Evolutionary conservation across 2,888 invertebrate genomes (phyloP).

Genomic region (Campaea margaritaria): DNA sequence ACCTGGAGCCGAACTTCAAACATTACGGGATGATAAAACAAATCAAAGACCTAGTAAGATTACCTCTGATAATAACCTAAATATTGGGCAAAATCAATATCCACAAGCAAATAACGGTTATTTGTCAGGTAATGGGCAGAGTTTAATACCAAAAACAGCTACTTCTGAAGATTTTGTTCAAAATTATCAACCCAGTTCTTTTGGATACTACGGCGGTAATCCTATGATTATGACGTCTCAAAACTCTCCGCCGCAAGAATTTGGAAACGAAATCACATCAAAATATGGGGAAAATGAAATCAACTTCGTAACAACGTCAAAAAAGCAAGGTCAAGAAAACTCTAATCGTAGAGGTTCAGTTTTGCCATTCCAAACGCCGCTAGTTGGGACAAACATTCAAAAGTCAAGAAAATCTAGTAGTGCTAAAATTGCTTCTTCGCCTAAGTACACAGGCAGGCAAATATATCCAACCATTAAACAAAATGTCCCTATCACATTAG

Average conservation of each 20-base stretch:
- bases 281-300: slow-evolving; percentile 5
- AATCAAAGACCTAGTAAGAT: neutral
- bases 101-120: slow-evolving; percentile 6
- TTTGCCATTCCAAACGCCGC: slow-evolving; percentile 17
- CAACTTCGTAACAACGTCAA: neutral
- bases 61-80: neutral
- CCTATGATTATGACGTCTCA: slow-evolving; percentile 29
- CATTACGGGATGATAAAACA: neutral
- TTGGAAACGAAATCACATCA: neutral
- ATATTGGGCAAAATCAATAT: neutral
- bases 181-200: slow-evolving; percentile 27
- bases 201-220: slow-evolving; percentile 32
- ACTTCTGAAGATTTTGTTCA: neutral
- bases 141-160: neutral
- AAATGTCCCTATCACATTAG: neutral
- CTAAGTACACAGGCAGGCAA: neutral
- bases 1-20: neutral
- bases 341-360: neutral
- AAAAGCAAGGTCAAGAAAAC: slow-evolving; percentile 4
- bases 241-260: slow-evolving; percentile 1
- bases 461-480: neutral
- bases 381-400: slow-evolving; percentile 1
- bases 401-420: neutral
- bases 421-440: neutral
- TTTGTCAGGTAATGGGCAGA: neutral